Evolutionary conservation across 1,140 invertebrate genomes (phyloP).

Genomic region (Trachymyrmex septentrionalis): DNA sequence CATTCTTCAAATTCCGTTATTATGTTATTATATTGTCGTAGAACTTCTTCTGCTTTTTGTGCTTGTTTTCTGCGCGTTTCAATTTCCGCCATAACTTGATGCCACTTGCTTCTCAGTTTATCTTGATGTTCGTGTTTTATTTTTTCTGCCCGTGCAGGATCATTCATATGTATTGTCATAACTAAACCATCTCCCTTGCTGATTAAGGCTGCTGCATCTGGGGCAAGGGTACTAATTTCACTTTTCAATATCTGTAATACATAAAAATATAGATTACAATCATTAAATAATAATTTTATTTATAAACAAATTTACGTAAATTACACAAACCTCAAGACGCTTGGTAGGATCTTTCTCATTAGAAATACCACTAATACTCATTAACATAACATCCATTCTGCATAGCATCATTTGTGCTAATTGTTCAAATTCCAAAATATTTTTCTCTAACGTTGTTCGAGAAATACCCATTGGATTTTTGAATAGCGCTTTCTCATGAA

Average conservation of each 20-base stretch:
- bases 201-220: slow-evolving; percentile 92
- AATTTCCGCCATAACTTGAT: slow-evolving; percentile 89
- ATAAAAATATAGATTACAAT: slow-evolving; percentile 46
- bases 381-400: slow-evolving; percentile 90
- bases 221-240: slow-evolving; percentile 90
- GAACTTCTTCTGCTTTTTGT: slow-evolving; percentile 87
- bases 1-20: slow-evolving; percentile 86
- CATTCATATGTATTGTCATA: slow-evolving; percentile 88
- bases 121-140: slow-evolving; percentile 88
- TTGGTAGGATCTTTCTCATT: slow-evolving; percentile 90
- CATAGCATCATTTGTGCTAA: slow-evolving; percentile 89
- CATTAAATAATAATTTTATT: not conserved
- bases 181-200: slow-evolving; percentile 93
- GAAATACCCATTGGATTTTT: slow-evolving; percentile 71
- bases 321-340: slow-evolving; percentile 87
- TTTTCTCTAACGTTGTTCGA: slow-evolving; percentile 84
- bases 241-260: slow-evolving; percentile 88
- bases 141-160: slow-evolving; percentile 87
- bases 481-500: slow-evolving; percentile 48
- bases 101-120: slow-evolving; percentile 89
- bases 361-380: slow-evolving; percentile 89
- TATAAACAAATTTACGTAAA: slow-evolving; percentile 10
- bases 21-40: slow-evolving; percentile 86
- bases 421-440: slow-evolving; percentile 88
- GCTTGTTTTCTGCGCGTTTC: slow-evolving; percentile 88